Conservation (phyloP, 2,113 vertebrate genomes). For the Oplegnathus fasciatus region DNA sequence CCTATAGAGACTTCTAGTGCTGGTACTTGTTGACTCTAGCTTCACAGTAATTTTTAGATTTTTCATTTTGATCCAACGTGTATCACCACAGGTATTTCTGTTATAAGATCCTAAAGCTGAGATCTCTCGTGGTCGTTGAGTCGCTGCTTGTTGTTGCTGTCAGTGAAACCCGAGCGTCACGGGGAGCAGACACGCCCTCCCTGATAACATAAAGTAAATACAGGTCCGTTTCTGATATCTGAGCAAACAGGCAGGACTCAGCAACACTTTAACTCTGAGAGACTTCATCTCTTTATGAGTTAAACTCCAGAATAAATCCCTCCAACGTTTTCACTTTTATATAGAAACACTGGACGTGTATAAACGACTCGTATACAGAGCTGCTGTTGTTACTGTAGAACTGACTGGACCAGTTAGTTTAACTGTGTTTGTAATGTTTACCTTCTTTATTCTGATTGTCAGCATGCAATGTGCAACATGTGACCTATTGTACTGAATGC, state of each 20-base stretch:
- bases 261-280: neutral
- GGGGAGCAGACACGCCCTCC: constrained; percentile 19
- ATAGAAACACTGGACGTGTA: neutral
- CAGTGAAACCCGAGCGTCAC: constrained; percentile 70
- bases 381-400: neutral
- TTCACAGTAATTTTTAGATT: neutral
- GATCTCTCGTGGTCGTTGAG: neutral
- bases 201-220: constrained; percentile 48
- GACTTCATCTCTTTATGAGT: neutral
- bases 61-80: neutral
- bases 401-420: constrained; percentile 21
- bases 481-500: neutral
- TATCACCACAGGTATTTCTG: neutral
- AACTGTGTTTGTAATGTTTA: neutral
- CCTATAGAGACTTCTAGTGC: neutral
- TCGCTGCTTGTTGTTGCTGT: constrained; percentile 56
- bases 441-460: neutral
- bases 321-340: too few relatives aligned
- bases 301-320: neutral
- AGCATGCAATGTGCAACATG: neutral
- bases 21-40: neutral
- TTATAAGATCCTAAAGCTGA: neutral
- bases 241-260: constrained; percentile 5
- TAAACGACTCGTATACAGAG: neutral
- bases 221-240: constrained; percentile 8